phyloP scores from a whole-genome alignment of 1,140 invertebrate species.

The Gryllus bimaculatus region DNA sequence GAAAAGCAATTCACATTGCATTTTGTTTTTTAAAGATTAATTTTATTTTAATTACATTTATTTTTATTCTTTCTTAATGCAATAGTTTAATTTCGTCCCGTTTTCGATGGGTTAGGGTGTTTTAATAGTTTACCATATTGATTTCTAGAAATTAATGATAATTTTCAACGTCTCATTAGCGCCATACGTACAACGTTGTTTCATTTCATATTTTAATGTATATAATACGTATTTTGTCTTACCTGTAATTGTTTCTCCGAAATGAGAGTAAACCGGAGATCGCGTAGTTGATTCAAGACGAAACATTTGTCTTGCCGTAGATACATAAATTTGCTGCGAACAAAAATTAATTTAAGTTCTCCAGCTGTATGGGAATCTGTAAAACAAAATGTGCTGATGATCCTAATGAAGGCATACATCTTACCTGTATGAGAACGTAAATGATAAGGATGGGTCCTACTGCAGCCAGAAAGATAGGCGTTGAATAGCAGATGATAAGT shows the following conservation, averaged over 20 bases:
- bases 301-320: conserved; percentile 52
- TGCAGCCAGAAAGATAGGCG: not conserved
- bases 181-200: not conserved
- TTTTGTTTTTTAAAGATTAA: too few species aligned
- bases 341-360: not conserved
- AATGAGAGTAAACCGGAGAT: conserved; percentile 57
- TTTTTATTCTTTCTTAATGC: too few species aligned
- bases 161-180: not conserved
- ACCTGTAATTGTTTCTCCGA: conserved; percentile 47
- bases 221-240: not conserved
- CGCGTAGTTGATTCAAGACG: conserved; percentile 49
- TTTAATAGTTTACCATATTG: too few species aligned
- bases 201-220: not conserved
- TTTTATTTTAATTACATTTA: too few species aligned
- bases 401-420: not conserved
- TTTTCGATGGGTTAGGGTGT: too few species aligned
- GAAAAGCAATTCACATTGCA: too few species aligned
- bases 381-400: not conserved
- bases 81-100: too few species aligned
- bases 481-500: not conserved
- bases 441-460: not conserved
- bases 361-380: too few species aligned
- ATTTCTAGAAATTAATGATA: not conserved
- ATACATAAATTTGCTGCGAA: conserved; percentile 46
- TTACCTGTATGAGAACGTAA: not conserved